Base-by-base conservation (phyloP, 2,113 vertebrate species). In the Riparia riparia region DNA sequence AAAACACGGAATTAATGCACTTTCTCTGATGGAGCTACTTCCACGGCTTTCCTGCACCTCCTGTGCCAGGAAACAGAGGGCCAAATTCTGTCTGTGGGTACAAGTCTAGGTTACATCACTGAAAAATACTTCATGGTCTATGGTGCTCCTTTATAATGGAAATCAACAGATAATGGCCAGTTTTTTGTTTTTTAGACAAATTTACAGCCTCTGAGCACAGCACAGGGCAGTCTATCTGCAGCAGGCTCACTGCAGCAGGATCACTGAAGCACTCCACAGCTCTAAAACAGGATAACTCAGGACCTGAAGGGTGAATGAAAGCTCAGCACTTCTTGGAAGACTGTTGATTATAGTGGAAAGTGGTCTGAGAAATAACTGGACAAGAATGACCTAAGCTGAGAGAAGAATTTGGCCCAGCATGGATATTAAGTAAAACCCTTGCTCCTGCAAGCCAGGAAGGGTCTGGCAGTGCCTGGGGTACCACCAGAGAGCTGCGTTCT, bases 71-170 rank as follows among this genome's bases (percentile, higher is more conserved):
- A 89, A 47, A 68, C 21, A 78, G 70, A 47, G 22, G 50, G 26
- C 17, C 50, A 82, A 69, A 80, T 80, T 82, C 91, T 73, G 66
- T 22, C 73, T 68, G 18, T 45, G 49, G 6, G 9, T 89, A 61
- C 47, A 50, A 12, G 65, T 26, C 53, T 79, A 64, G 16, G 41
- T 91, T 84, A 58, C 42, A 72, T 70, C 71, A 90, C 45, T 82
- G 87, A 79, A 93, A 68, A 93, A 68, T 58, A 42, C 24, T 26
- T 7, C 22, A 6, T 24, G 11, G 19, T 19, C 31, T 79, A 0
- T 21, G 17, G 44, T 69, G n/a, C 6, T 88, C 54, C 66, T 90
- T 96, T 94, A n/a, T 87, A 57, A 93, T 94, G 90, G 85, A 96
- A 95, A 96, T 86, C 34, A 81, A 80, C 13, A 85, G 17, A 65